A percentile compares a stretch with the other conserved stretches of the same genome.
Conservation (phyloP, 2,888 invertebrate genomes). For the Phanerotoma sp. region DNA sequence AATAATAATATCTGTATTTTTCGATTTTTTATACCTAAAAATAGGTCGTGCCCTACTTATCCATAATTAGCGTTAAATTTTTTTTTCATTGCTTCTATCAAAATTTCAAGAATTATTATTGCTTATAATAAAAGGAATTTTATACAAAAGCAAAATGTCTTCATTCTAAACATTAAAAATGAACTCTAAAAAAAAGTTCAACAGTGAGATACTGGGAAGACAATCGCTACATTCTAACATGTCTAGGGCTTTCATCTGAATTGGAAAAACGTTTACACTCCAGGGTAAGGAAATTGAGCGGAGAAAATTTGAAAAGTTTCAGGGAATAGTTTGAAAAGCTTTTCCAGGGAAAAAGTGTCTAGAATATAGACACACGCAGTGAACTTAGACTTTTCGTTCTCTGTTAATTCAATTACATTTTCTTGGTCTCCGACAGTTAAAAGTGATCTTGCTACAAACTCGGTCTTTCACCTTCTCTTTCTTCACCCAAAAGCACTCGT, state of each 20-base stretch:
- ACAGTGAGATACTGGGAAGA: too few relatives aligned
- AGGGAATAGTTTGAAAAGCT: slow-evolving; percentile 2
- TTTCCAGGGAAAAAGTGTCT: slow-evolving; percentile 5
- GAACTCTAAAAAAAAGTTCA: too few relatives aligned
- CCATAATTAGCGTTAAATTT: too few relatives aligned
- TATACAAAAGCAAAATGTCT: too few relatives aligned
- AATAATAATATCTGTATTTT: too few relatives aligned
- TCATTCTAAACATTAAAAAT: too few relatives aligned
- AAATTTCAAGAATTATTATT: too few relatives aligned
- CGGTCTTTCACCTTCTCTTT: slow-evolving; percentile 1
- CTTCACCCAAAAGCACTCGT: not conserved
- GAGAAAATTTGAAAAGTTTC: slow-evolving; percentile 20
- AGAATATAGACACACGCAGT: slow-evolving; percentile 8
- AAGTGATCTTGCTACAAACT: slow-evolving; percentile 17
- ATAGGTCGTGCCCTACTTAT: too few relatives aligned
- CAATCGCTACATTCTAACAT: not conserved
- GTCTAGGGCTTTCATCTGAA: slow-evolving; percentile 4
- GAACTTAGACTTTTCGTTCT: slow-evolving; percentile 29
- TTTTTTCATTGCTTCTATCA: too few relatives aligned
- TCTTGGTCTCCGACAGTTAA: slow-evolving; percentile 17
- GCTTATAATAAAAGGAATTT: too few relatives aligned
- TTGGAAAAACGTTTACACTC: slow-evolving; percentile 23
- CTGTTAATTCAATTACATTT: slow-evolving; percentile 36
- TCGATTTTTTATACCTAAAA: too few relatives aligned
- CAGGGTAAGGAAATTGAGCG: slow-evolving; percentile 20